Conservation (phyloP, 2,888 invertebrate genomes). For the Drosophila monieri region DNA sequence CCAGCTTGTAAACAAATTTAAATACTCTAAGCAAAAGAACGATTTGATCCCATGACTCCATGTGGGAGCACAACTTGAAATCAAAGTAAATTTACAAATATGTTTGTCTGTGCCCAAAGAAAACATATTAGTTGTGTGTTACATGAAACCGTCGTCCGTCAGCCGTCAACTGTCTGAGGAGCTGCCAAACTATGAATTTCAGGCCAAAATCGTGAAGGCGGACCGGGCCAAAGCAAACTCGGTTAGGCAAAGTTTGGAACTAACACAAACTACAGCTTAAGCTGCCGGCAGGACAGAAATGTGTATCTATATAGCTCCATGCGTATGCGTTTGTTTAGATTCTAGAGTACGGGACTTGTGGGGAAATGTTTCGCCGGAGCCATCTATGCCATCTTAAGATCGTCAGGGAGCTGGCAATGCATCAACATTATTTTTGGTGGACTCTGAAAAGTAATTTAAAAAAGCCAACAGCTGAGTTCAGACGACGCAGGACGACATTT, state of each 20-base stretch:
- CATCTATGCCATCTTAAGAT: conserved; percentile 50
- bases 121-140: conserved; percentile 71
- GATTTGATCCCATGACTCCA: conserved; percentile 2
- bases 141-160: conserved; percentile 53
- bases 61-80: conserved; percentile 16
- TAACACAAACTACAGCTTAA: conserved; percentile 63
- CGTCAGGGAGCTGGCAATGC: conserved; percentile 26
- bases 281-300: conserved; percentile 42
- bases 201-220: conserved; percentile 25
- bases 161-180: conserved; percentile 10
- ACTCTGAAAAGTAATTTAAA: conserved; percentile 79
- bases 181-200: conserved; percentile 36
- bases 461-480: conserved; percentile 75
- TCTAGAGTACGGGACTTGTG: conserved; percentile 2
- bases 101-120: conserved; percentile 55
- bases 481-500: conserved; percentile 60
- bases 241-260: conserved; percentile 64
- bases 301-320: conserved; percentile 6
- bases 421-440: conserved; percentile 69
- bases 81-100: conserved; percentile 48
- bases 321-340: conserved; percentile 4
- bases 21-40: conserved; percentile 15
- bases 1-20: background rate
- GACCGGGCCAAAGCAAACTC: conserved; percentile 31
- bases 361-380: conserved; percentile 47